These are phyloP conservation scores for Eurystomus glaucurus DNA, from an alignment of 2,797 vertebrate genomes.

Conservation along the genomic window DNA sequence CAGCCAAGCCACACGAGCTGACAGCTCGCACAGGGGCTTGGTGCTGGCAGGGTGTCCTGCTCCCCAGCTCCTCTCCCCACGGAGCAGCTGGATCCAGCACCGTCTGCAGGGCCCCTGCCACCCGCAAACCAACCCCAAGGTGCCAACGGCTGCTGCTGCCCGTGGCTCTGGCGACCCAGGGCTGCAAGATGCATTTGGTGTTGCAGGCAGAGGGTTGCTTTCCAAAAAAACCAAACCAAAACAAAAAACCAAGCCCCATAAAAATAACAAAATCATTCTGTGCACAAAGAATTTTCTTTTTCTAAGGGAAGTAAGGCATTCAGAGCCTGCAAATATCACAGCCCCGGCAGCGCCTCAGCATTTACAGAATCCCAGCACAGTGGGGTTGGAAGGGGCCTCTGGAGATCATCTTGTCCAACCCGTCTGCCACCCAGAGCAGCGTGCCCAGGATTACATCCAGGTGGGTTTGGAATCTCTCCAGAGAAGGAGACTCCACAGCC, in stretches of 20 bases:
- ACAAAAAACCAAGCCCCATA: too few relatives aligned
- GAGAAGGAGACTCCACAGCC: background rate
- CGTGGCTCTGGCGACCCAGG: fast-evolving
- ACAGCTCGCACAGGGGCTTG: background rate
- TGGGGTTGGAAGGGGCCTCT: background rate
- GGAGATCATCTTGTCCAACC: background rate
- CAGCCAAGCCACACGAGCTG: background rate
- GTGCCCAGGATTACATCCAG: background rate
- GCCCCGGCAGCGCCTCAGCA: background rate
- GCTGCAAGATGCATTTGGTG: fast-evolving
- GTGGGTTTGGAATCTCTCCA: background rate
- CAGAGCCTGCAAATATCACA: background rate
- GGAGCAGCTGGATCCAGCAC: fast-evolving
- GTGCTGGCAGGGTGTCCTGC: fast-evolving
- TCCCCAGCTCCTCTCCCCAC: background rate
- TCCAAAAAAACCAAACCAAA: background rate
- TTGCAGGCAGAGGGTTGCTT: background rate
- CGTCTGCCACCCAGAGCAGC: background rate
- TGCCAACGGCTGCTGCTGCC: background rate
- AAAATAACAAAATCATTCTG: background rate
- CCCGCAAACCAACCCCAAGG: background rate
- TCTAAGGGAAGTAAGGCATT: background rate
- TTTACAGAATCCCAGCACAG: background rate
- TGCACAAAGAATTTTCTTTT: background rate
- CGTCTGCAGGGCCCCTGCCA: fast-evolving